Evolutionary conservation across 1,140 invertebrate species (phyloP).

Genomic region (Camponotus floridanus): DNA sequence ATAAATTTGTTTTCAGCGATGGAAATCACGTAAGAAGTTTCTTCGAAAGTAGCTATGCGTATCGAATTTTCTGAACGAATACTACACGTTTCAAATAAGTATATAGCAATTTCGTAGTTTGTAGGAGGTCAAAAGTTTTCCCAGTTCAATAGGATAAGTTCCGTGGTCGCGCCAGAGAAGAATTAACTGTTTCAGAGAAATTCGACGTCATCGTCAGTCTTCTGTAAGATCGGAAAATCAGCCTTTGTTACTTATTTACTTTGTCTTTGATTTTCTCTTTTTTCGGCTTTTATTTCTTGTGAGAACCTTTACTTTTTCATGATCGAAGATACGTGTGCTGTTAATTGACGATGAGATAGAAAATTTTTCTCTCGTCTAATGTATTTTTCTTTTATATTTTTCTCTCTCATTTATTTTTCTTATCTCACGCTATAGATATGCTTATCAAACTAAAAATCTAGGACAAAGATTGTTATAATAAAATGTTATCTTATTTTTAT

Average conservation of each 20-base stretch:
- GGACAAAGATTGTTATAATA: neutral
- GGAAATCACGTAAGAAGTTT: constrained; percentile 32
- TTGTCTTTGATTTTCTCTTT: constrained; percentile 9
- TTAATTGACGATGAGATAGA: neutral
- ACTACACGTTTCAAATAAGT: neutral
- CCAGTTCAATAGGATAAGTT: constrained; percentile 30
- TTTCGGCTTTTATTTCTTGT: neutral
- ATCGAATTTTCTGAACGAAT: constrained; percentile 26
- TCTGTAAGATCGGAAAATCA: neutral
- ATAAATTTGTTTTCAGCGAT: constrained; percentile 2
- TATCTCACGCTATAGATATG: neutral
- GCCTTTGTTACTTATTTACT: constrained; percentile 29
- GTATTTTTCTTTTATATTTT: neutral
- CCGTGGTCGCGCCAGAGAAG: neutral
- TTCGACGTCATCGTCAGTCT: constrained; percentile 6
- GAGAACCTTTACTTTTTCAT: constrained; percentile 12
- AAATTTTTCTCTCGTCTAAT: neutral
- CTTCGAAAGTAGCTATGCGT: constrained; percentile 29
- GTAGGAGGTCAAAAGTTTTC: constrained; percentile 23
- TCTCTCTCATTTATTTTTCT: neutral
- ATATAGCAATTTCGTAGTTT: constrained; percentile 34
- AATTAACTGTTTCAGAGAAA: constrained; percentile 44
- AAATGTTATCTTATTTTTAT: neutral
- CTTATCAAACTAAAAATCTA: neutral
- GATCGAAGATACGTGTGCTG: neutral